Base-by-base conservation (phyloP, 2,797 vertebrate genomes). In the Argyrosomus regius region DNA sequence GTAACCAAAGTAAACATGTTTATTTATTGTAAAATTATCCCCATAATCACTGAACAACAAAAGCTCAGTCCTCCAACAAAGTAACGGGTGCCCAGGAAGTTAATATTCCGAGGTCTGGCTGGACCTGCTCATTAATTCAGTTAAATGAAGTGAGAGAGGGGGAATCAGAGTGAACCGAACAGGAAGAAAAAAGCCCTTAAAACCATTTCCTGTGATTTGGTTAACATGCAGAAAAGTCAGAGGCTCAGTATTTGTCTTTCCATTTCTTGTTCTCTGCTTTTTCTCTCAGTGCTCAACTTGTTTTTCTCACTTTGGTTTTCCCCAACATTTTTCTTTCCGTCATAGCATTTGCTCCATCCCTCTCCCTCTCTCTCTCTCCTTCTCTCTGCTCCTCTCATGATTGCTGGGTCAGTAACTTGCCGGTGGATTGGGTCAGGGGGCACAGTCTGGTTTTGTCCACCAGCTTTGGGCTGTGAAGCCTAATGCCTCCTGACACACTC, bases 61-160 rank as follows among this genome's bases (percentile, higher is more conserved):
- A 82, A 73, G 57, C 54, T 61, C 41, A 60, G 35, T 50, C 24
- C 68, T 22, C 69, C 75, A 76, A 41, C 72, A 87, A 81, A 86
- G 78, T 50, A 77, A 66, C 61, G 54, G 79, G 69, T 65, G 65
- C 80, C 68, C 70, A 74, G 84, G 66, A 90, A 77, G 83, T 81
- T 83, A 82, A 81, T 89, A 82, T 87, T 86, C 52, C 41, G 68
- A 83, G 72, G 77, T 87, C 88, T 86, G 89, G 73, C 92, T 84
- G 76, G 87, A 91, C 82, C 89, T 89, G 93, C 95, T 96, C 95
- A 96, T 96, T 96, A 96, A 95, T 95, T 94, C 92, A 94, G 95
- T 96, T 94, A 95, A 96, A 95, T 96, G 94, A 96, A 95, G 94
- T 96, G 95, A 95, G 91, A 95, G 92, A 93, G 87, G 86, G 81